phyloP scores from a whole-genome alignment of 2,797 vertebrate species.

The Xyrichtys novacula region DNA sequence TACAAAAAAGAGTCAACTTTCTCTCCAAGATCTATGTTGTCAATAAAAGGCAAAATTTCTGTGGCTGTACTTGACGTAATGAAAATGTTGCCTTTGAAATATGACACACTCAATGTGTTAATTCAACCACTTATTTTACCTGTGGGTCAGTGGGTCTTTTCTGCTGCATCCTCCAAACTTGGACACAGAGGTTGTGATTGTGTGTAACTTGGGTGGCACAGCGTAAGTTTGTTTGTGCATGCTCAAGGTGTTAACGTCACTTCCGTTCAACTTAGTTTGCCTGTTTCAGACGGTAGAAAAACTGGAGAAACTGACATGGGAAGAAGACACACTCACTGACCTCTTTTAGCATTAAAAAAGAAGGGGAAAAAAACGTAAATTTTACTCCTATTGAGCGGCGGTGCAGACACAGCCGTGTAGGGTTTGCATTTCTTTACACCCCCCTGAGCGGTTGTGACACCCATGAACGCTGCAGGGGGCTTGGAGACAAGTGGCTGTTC shows the following conservation, averaged over 20 bases:
- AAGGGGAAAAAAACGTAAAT: conserved; percentile 3
- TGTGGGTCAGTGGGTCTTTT: neutral
- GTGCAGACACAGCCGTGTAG: conserved; percentile 35
- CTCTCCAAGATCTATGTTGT: too few relatives aligned
- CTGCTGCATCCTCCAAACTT: conserved; percentile 10
- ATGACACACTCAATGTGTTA: neutral
- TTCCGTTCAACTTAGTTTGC: conserved; percentile 28
- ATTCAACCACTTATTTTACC: conserved; percentile 11
- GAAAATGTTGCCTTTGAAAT: neutral
- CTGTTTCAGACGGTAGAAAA: conserved; percentile 24
- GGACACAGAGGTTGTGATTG: conserved; percentile 12
- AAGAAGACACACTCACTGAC: conserved; percentile 51
- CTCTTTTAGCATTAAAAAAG: conserved; percentile 69
- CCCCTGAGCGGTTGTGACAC: conserved; percentile 43
- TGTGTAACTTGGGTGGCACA: conserved; percentile 12
- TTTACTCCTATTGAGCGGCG: conserved; percentile 53
- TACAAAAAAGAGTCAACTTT: too few relatives aligned
- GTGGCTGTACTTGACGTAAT: neutral
- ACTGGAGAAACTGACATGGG: conserved; percentile 51
- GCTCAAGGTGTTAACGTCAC: conserved; percentile 7
- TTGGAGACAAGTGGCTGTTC: conserved; percentile 46
- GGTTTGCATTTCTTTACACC: conserved; percentile 56
- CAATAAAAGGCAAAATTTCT: neutral
- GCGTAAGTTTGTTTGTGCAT: conserved; percentile 20
- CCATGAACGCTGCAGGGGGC: conserved; percentile 44